Evolutionary conservation across 2,888 invertebrate species (phyloP).

Genomic region (Amiota minor): DNA sequence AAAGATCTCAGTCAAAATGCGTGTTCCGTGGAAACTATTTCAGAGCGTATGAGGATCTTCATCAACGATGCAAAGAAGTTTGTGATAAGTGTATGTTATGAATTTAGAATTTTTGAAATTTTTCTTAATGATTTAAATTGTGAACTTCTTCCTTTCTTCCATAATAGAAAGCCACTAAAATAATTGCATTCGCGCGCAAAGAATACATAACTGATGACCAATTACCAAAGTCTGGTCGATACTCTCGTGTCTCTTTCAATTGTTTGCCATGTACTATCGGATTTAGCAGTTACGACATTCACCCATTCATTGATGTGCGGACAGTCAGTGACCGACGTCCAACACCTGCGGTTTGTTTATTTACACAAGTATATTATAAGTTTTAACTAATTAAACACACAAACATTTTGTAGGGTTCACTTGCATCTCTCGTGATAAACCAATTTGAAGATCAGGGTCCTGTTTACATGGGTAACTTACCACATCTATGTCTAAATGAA

Average conservation of each 20-base stretch:
- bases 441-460: constrained; percentile 52
- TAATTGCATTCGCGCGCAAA: constrained; percentile 58
- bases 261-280: constrained; percentile 66
- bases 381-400: not conserved
- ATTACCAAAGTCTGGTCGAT: constrained; percentile 31
- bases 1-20: constrained; percentile 63
- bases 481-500: constrained; percentile 48
- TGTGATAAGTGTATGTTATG: constrained; percentile 62
- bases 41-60: constrained; percentile 55
- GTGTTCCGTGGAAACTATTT: constrained; percentile 47
- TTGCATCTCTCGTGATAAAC: constrained; percentile 65
- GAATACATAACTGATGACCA: constrained; percentile 48
- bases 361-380: not conserved
- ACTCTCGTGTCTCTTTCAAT: constrained; percentile 66
- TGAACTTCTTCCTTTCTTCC: no score
- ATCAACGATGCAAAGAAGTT: constrained; percentile 65
- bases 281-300: constrained; percentile 65
- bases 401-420: constrained; percentile 58
- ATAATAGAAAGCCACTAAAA: constrained; percentile 69
- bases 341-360: constrained; percentile 64
- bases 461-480: constrained; percentile 34
- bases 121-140: not conserved
- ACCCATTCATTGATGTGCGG: constrained; percentile 63
- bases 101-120: no score
- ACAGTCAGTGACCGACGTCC: constrained; percentile 59